These are phyloP conservation scores for Cygnus atratus DNA, from an alignment of 2,113 vertebrate species.

Conservation along the genomic window DNA sequence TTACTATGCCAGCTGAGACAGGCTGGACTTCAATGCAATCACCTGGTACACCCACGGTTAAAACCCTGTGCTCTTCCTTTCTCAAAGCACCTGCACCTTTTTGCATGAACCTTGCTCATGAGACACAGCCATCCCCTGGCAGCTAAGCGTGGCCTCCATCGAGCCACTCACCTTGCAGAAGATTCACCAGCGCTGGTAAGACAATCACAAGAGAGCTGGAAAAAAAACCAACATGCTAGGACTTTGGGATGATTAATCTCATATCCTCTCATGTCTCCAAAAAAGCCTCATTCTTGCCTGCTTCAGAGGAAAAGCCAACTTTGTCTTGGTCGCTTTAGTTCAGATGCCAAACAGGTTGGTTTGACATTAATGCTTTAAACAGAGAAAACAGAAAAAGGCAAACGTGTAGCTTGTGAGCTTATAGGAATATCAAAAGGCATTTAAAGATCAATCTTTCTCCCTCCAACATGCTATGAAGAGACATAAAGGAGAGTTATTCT, in stretches of 20 bases:
- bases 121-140: not conserved
- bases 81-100: not conserved
- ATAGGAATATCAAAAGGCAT: not conserved
- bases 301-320: not conserved
- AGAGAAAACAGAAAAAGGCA: not conserved
- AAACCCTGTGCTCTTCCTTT: not conserved
- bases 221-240: not conserved
- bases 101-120: rapidly evolving
- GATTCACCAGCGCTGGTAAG: not conserved
- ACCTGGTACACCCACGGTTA: not conserved
- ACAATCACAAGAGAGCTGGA: not conserved
- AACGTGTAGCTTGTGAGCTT: not conserved
- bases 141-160: not conserved
- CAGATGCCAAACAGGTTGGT: not conserved
- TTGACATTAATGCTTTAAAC: not conserved
- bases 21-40: not conserved
- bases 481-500: not conserved
- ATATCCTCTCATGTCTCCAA: not conserved
- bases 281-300: not conserved
- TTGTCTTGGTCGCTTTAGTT: not conserved
- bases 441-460: not conserved
- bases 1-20: not conserved
- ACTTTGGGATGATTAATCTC: not conserved
- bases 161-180: not conserved
- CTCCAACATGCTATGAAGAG: not conserved